These are phyloP conservation scores for Botia almorhae DNA, from an alignment of 2,797 vertebrate species.

Conservation along the genomic window DNA sequence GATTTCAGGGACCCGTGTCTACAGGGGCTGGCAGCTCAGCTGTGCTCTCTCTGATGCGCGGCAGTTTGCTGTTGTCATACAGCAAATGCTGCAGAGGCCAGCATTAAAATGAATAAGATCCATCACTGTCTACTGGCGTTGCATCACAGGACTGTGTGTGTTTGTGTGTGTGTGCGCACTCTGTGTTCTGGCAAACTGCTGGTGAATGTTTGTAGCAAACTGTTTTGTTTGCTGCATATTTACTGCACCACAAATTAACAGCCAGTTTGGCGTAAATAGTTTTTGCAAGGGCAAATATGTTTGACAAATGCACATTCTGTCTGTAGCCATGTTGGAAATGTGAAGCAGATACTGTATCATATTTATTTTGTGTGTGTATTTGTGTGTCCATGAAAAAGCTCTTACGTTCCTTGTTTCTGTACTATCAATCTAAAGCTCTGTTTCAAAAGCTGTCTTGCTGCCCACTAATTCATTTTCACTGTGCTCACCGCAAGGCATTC, in stretches of 20 bases:
- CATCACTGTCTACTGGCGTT: constrained; percentile 73
- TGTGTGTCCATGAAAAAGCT: not conserved
- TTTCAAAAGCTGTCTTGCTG: not conserved
- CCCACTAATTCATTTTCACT: not conserved
- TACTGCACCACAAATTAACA: not conserved
- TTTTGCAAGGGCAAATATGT: not conserved
- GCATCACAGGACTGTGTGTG: not conserved
- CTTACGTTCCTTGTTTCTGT: no score
- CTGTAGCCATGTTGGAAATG: not conserved
- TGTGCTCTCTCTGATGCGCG: constrained; percentile 49
- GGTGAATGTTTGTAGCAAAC: not conserved
- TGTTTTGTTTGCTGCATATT: not conserved
- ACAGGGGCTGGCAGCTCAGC: constrained; percentile 33
- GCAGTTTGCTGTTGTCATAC: constrained; percentile 73
- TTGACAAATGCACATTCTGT: not conserved
- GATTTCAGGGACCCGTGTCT: constrained; percentile 14
- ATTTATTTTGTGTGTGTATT: not conserved
- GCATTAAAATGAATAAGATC: constrained; percentile 79
- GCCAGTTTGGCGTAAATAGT: not conserved
- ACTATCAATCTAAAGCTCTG: no score
- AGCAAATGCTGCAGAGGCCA: constrained; percentile 71
- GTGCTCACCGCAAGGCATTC: not conserved
- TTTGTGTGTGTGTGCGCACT: not conserved
- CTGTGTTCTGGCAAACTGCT: not conserved
- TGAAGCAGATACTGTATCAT: not conserved